Base-by-base conservation (phyloP, 2,797 vertebrate species). In the Melanotaenia pygmaea region DNA sequence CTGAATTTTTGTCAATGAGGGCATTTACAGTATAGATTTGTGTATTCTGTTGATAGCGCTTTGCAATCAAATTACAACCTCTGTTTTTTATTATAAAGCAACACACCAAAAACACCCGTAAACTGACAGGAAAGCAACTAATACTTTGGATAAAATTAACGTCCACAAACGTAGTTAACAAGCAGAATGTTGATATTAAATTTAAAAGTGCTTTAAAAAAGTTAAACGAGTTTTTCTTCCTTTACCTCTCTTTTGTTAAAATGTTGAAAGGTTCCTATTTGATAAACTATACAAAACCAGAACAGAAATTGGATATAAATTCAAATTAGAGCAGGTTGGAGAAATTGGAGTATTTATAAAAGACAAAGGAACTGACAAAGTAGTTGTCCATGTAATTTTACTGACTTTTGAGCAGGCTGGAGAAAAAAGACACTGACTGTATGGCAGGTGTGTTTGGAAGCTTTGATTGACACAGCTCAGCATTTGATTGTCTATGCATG, bases 381-480 rank as follows among this genome's bases (percentile, higher is more conserved):
- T 45, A 45, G 43, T 8, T 45, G 1, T 45, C 16, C 18, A 20
- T 45, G 18, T 86, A 83, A 90, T 85, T 71, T 74, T 53, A 14
- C 58, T 45, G 24, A 77, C 66, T 82, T 89, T 83, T 64, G 22
- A 69, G 61, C 50, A 64, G 43, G 64, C 47, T 40, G 57, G 18
- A 58, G 50, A 26, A 1, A 61, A 54, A 47, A 43, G 32, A 11
- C 5, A 34, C 61, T 45, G 51, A 30, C 34, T 77, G 53, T 69
- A 70, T 50, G 14, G 79, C 72, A 85, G 74, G 82, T 84, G 72
- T 82, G 63, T 76, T 61, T 65, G 56, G 53, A 71, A 77, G 70
- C 45, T 28, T 57, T 87, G 64, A 89, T 83, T 86, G 81, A 71
- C 71, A 75, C 80, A 84, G 83, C 79, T 86, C 80, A 77, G 40